A percentile compares a stretch with the other conserved stretches of the same genome.
Conservation (phyloP, 2,797 vertebrate species). For the Sitta carolinensis region DNA sequence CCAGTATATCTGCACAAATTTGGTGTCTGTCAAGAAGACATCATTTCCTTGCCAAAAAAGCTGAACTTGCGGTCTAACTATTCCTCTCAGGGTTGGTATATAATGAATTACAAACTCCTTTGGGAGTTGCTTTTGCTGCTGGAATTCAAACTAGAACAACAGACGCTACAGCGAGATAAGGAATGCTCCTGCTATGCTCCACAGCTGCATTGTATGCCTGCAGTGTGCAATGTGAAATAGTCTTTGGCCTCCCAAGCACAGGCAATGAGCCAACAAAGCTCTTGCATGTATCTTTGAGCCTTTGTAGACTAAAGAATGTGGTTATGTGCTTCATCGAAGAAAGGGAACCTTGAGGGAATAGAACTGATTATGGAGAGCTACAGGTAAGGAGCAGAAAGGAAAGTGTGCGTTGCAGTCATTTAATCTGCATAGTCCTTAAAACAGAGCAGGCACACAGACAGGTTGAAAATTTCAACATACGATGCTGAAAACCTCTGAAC, state of each 20-base stretch:
- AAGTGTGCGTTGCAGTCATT: background rate
- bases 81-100: conserved; percentile 10
- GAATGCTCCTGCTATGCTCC: conserved; percentile 37
- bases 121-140: conserved; percentile 52
- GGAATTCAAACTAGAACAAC: conserved; percentile 59
- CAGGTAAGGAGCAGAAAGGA: background rate
- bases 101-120: conserved; percentile 17
- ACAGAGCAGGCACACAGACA: background rate
- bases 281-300: conserved; percentile 28
- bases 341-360: background rate
- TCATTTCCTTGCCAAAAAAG: conserved; percentile 24
- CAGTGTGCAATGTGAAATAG: conserved; percentile 1
- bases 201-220: conserved; percentile 39
- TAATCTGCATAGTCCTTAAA: background rate
- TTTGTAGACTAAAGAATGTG: conserved; percentile 8
- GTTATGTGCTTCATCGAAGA: background rate
- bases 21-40: conserved; percentile 12
- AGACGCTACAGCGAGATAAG: conserved; percentile 51
- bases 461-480: background rate
- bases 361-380: background rate
- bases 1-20: background rate
- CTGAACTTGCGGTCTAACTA: conserved; percentile 29
- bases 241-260: conserved; percentile 28
- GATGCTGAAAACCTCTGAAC: background rate
- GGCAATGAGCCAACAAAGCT: conserved; percentile 50